Percentiles rank a stretch among this genome's conserved stretches.
Evolutionary conservation across 2,888 invertebrate genomes (phyloP).

Genomic region (Thecophora atra): DNA sequence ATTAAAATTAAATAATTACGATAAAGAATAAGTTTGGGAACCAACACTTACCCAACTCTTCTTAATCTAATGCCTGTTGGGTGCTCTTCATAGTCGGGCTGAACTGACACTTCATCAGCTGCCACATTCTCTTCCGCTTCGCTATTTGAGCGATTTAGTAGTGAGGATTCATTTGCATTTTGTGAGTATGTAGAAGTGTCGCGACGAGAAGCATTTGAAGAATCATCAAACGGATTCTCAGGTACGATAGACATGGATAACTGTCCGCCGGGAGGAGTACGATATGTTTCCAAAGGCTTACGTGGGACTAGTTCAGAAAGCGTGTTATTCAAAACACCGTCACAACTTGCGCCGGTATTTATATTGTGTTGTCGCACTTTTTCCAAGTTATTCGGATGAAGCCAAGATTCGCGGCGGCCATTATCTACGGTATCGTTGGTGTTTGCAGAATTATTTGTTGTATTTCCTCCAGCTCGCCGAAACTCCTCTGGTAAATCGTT

Average conservation of each 20-base stretch:
- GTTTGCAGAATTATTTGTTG: not conserved
- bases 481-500: slow-evolving; percentile 48
- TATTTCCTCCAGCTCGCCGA: not conserved
- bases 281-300: slow-evolving; percentile 58
- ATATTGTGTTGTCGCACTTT: slow-evolving; percentile 58
- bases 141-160: slow-evolving; percentile 52
- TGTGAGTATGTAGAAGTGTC: slow-evolving; percentile 51
- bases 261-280: slow-evolving; percentile 23
- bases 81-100: slow-evolving; percentile 65
- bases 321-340: slow-evolving; percentile 56
- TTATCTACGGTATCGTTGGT: slow-evolving; percentile 46
- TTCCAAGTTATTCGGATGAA: slow-evolving; percentile 63
- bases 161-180: slow-evolving; percentile 54
- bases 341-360: slow-evolving; percentile 45
- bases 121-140: slow-evolving; percentile 51
- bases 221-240: slow-evolving; percentile 59
- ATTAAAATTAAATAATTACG: not conserved
- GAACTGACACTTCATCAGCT: slow-evolving; percentile 44
- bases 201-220: slow-evolving; percentile 46
- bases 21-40: not conserved
- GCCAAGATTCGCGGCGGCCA: slow-evolving; percentile 63
- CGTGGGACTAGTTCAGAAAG: slow-evolving; percentile 61
- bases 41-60: slow-evolving; percentile 70
- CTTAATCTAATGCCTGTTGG: slow-evolving; percentile 81
- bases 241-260: slow-evolving; percentile 56